Percentiles rank a stretch among this genome's conserved stretches.
phyloP scores from a whole-genome alignment of 2,888 invertebrate species.

The Leucania comma region DNA sequence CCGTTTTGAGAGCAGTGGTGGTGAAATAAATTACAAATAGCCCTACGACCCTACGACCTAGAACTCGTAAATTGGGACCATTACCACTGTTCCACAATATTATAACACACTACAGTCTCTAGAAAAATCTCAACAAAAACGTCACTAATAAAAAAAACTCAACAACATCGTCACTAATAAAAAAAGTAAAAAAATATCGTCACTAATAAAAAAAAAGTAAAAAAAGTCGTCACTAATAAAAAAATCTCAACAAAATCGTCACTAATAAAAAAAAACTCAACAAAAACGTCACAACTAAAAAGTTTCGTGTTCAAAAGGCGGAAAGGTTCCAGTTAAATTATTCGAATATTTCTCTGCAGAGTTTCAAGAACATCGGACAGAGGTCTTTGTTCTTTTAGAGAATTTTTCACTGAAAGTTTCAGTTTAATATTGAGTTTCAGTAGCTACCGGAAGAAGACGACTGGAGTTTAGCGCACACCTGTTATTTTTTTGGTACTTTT shows the following conservation, averaged over 20 bases:
- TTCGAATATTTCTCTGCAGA: slow-evolving; percentile 76
- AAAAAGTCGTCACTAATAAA: too few species aligned
- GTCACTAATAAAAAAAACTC: too few species aligned
- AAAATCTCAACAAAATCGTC: too few species aligned
- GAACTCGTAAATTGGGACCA: too few species aligned
- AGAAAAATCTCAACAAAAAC: too few species aligned
- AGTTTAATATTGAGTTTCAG: slow-evolving; percentile 77
- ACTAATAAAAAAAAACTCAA: too few species aligned
- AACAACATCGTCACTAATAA: slow-evolving; percentile 10
- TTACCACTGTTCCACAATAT: too few species aligned
- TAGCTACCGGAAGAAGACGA: slow-evolving; percentile 55
- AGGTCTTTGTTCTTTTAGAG: slow-evolving; percentile 79
- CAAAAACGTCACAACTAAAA: slow-evolving; percentile 20
- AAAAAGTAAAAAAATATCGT: not conserved
- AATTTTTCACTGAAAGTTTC: slow-evolving; percentile 75
- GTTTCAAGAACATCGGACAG: slow-evolving; percentile 67
- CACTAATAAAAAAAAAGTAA: too few species aligned
- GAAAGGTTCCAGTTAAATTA: slow-evolving; percentile 75
- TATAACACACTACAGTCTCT: too few species aligned
- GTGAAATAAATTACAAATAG: too few species aligned
- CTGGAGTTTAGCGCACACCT: slow-evolving; percentile 65
- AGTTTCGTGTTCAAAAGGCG: slow-evolving; percentile 41
- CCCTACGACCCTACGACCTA: too few species aligned
- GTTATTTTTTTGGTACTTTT: slow-evolving; percentile 54
- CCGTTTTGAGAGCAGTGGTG: too few species aligned